phyloP scores from a whole-genome alignment of 2,797 vertebrate species.

The Bradypodion ventrale region DNA sequence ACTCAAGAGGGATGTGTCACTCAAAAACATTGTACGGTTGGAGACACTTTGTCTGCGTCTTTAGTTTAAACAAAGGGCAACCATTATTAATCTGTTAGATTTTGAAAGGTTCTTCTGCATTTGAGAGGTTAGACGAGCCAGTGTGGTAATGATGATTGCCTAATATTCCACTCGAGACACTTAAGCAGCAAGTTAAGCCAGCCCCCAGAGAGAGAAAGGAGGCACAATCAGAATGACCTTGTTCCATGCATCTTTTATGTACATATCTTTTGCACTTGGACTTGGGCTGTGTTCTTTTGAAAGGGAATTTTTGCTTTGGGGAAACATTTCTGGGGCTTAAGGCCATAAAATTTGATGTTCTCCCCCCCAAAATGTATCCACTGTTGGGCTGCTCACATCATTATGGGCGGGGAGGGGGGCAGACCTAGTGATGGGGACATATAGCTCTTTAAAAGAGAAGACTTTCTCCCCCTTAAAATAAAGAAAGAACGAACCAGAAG shows the following conservation, averaged over 20 bases:
- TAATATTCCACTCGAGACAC: conserved; percentile 35
- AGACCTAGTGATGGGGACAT: neutral
- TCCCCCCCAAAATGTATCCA: neutral
- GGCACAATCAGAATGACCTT: conserved; percentile 12
- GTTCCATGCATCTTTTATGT: conserved; percentile 29
- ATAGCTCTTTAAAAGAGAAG: neutral
- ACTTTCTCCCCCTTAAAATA: neutral
- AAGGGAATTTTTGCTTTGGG: neutral
- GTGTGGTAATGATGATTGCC: conserved; percentile 28
- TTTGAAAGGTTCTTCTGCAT: conserved; percentile 40
- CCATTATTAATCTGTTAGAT: conserved; percentile 37
- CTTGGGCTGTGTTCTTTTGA: neutral
- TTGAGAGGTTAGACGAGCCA: conserved; percentile 19
- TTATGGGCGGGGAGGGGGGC: neutral
- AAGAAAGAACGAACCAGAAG: too few relatives aligned
- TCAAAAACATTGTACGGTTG: conserved; percentile 30
- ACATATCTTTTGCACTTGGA: neutral
- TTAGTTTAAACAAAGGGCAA: conserved; percentile 38
- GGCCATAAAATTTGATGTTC: neutral
- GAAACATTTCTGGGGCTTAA: neutral
- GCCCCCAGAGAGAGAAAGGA: conserved; percentile 7
- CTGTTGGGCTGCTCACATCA: neutral
- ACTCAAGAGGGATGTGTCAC: conserved; percentile 38
- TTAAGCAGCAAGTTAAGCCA: conserved; percentile 24
- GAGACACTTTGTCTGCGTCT: conserved; percentile 35